A percentile compares a stretch with the other conserved stretches of the same genome.
These are phyloP conservation scores for Melanostoma scalare DNA, from an alignment of 2,888 invertebrate genomes.

Conservation along the genomic window DNA sequence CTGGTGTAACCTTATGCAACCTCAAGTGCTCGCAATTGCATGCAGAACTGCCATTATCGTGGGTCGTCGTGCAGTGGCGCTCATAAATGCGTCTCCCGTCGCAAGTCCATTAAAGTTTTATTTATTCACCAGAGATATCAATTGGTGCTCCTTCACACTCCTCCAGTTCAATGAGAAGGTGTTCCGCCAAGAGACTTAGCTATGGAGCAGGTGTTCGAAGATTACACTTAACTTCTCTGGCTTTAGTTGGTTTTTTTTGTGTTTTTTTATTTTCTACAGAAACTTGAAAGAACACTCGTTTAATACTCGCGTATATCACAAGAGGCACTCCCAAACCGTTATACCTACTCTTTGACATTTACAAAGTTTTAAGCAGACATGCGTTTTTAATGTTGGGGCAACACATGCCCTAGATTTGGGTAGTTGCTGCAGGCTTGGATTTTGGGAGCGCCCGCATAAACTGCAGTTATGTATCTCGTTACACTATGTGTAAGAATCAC, in stretches of 20 bases:
- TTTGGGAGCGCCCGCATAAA: conserved; percentile 50
- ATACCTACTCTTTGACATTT: conserved; percentile 59
- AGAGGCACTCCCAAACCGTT: conserved; percentile 58
- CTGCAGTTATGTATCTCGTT: conserved; percentile 30
- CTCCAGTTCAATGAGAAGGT: conserved; percentile 43
- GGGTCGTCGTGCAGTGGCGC: conserved; percentile 44
- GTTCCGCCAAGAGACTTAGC: conserved; percentile 17
- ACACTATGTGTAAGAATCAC: conserved; percentile 42
- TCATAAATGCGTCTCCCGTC: conserved; percentile 46
- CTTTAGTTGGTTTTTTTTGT: conserved; percentile 1
- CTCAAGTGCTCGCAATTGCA: conserved; percentile 60
- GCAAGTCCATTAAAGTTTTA: conserved; percentile 52
- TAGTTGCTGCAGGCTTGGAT: conserved; percentile 51
- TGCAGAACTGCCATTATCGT: conserved; percentile 52
- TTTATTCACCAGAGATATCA: conserved; percentile 58
- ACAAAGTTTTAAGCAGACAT: conserved; percentile 33
- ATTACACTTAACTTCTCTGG: conserved; percentile 31
- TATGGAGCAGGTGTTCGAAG: conserved; percentile 60
- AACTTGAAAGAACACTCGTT: conserved; percentile 16
- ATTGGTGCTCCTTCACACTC: conserved; percentile 33
- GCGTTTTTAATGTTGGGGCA: conserved; percentile 50
- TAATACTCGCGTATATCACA: conserved; percentile 46
- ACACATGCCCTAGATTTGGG: conserved; percentile 70
- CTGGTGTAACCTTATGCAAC: conserved; percentile 59
- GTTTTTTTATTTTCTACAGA: conserved; percentile 15